A percentile compares a stretch with the other conserved stretches of the same genome.
phyloP scores from a whole-genome alignment of 2,797 vertebrate genomes.

The Peromyscus nudipes region DNA sequence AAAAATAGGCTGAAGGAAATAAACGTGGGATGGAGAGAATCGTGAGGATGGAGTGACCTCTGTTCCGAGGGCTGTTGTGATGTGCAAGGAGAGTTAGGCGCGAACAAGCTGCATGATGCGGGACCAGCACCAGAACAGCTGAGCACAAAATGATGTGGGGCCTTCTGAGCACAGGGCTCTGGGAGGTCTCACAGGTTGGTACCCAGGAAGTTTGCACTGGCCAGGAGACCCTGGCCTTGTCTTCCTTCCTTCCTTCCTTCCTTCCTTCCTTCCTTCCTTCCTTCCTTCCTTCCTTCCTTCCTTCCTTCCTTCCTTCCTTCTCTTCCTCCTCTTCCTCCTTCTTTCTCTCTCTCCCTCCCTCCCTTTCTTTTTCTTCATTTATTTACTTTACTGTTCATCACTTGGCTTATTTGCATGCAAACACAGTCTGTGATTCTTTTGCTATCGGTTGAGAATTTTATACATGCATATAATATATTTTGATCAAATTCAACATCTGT shows the following conservation, averaged over 20 bases:
- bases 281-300: too few relatives aligned
- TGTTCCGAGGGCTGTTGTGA: neutral
- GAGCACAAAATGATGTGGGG: neutral
- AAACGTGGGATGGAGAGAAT: slow-evolving; percentile 92
- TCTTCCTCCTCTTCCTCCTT: rapidly evolving
- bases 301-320: neutral
- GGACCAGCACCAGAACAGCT: rapidly evolving
- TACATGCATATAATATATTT: neutral
- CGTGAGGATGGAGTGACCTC: slow-evolving; percentile 89
- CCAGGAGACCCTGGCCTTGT: neutral
- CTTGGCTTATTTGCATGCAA: neutral
- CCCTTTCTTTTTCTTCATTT: neutral
- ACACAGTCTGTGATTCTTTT: neutral
- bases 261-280: too few relatives aligned
- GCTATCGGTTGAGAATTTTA: neutral
- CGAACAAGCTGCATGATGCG: neutral
- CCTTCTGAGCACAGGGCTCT: neutral
- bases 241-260: neutral
- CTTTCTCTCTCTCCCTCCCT: too few relatives aligned
- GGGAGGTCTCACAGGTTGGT: rapidly evolving
- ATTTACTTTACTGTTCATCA: neutral
- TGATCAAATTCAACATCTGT: neutral
- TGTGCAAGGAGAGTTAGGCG: slow-evolving; percentile 74
- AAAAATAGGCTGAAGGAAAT: slow-evolving; percentile 91
- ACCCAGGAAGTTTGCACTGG: neutral